Evolutionary conservation across 1,140 invertebrate genomes (phyloP).

Genomic region (Papilio aristodemus): DNA sequence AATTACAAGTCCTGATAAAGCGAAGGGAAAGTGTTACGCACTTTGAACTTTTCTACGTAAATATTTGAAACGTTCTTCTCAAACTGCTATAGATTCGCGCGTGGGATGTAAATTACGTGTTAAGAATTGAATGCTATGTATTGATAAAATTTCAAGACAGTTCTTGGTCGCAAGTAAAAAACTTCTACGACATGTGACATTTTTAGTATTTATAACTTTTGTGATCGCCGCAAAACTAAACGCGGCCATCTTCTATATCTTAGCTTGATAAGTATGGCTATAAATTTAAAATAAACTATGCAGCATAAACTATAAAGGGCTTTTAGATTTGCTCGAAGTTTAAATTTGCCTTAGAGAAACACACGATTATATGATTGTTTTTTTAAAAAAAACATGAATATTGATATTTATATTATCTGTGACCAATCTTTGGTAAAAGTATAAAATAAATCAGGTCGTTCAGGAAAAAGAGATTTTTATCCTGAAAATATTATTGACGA

Average conservation of each 20-base stretch:
- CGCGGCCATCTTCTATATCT: no score
- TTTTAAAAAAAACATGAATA: neutral
- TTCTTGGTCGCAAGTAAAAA: no score
- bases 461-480: neutral
- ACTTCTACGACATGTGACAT: no score
- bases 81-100: neutral
- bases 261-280: no score
- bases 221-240: no score
- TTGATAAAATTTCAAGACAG: neutral
- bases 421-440: neutral
- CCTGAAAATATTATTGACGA: constrained; percentile 6
- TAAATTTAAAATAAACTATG: no score
- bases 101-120: neutral
- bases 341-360: no score
- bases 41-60: constrained; percentile 26
- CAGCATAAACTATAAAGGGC: no score
- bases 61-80: constrained; percentile 7
- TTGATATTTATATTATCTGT: neutral
- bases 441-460: neutral
- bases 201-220: no score
- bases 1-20: constrained; percentile 25
- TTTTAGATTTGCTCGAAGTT: no score
- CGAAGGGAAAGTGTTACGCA: constrained; percentile 17
- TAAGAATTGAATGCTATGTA: neutral
- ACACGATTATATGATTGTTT: neutral